Evolutionary conservation across 2,888 invertebrate genomes (phyloP).

Genomic region (Desoria tigrina): DNA sequence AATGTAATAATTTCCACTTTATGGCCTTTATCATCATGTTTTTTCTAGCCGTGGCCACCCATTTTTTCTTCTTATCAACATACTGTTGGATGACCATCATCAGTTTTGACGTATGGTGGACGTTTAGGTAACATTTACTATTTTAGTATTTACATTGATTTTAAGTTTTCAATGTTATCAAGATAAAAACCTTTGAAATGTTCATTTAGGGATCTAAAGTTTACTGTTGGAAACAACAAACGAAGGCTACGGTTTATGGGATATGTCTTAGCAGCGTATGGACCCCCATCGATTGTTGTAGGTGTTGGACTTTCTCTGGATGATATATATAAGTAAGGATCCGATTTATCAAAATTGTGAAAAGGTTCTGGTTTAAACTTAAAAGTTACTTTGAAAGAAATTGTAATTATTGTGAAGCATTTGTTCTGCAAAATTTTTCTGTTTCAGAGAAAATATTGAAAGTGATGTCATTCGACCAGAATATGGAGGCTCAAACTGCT

Average conservation of each 20-base stretch:
- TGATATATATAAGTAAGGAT: constrained; percentile 22
- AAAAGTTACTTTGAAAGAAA: too few species aligned
- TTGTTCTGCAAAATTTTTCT: too few species aligned
- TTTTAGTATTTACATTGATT: neutral
- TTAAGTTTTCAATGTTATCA: neutral
- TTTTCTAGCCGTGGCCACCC: constrained; percentile 27
- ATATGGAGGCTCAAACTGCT: constrained; percentile 37
- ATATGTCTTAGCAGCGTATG: constrained; percentile 29
- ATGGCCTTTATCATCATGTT: constrained; percentile 4
- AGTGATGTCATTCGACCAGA: constrained; percentile 24
- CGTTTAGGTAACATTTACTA: constrained; percentile 32
- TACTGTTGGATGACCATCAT: constrained; percentile 42
- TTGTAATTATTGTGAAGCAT: too few species aligned
- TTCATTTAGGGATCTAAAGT: constrained; percentile 24
- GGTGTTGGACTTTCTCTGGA: constrained; percentile 22
- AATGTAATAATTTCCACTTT: neutral
- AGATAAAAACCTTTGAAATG: neutral
- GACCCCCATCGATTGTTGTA: constrained; percentile 26
- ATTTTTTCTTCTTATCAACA: constrained; percentile 37
- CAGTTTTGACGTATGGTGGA: constrained; percentile 39
- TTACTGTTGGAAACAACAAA: constrained; percentile 25
- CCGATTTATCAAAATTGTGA: too few species aligned
- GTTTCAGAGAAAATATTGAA: constrained; percentile 29
- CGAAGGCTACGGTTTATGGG: constrained; percentile 29
- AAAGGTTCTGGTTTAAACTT: too few species aligned